Base-by-base conservation (phyloP, 2,113 vertebrate species). In the Dicaeum eximium region DNA sequence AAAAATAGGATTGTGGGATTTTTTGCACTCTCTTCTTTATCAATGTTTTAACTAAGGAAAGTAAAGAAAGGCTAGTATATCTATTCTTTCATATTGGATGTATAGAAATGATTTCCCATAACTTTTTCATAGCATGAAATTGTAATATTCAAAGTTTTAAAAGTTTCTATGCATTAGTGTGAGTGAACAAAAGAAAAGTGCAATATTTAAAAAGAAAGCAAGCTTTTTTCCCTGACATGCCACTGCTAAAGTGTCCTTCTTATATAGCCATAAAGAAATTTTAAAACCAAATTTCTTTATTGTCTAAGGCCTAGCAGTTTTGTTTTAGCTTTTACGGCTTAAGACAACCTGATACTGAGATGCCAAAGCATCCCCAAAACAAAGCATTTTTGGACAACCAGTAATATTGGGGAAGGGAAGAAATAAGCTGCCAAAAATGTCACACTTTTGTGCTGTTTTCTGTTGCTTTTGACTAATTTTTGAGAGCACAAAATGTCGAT, bases 161-260 rank as follows among this genome's bases (percentile, higher is more conserved):
- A 96, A 95, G 92, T 97, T 97, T 97, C 97, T 98, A 94, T 98
- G 97, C 97, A 97, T 97, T 97, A 97, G 97, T 97, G 96, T 97
- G 95, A 97, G 96, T 95, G 97, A 98, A 98, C 97, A 98, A 97
- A 98, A 96, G 94, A 95, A 96, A 96, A 98, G 98, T 98, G 98
- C 98, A 98, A 98, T 98, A 97, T 97, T 88, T 92, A 86, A 95
- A 96, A 87, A 95, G 87, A 96, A 95, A 83, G 93, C 95, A 72
- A 92, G 93, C 92, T 94, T 90, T 94, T 95, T 94, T 84, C 86
- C 97, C 96, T 93, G 2, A 86, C 92, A 70, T 87, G 80, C 92
- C 96, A 93, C 96, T 97, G 97, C 97, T 97, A 92, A 98, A 98
- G 97, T 98, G 97, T 96, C 98, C 97, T 98, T 97, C 95, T 90